These are phyloP conservation scores for Aspidoscelis tigris DNA, from an alignment of 2,113 vertebrate species.

Conservation along the genomic window DNA sequence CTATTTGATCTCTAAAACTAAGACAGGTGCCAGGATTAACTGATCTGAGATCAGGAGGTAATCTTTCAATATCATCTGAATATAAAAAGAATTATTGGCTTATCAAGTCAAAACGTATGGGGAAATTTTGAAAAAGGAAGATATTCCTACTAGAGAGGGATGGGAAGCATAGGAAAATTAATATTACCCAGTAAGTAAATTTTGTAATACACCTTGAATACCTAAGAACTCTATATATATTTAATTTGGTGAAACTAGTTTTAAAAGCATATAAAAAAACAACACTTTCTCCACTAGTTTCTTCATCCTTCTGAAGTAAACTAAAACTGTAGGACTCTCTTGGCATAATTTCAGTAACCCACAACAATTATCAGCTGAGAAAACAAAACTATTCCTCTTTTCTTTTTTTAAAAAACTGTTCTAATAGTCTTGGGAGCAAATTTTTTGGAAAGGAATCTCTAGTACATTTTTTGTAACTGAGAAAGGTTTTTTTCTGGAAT, in stretches of 20 bases:
- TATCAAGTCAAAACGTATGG: neutral
- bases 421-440: neutral
- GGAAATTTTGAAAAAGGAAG: no score
- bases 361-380: constrained; percentile 18
- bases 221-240: neutral
- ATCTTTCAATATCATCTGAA: neutral
- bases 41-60: neutral
- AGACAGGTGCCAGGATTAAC: neutral
- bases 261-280: neutral
- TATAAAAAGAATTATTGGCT: neutral
- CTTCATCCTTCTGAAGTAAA: neutral
- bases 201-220: neutral
- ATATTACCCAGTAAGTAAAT: no score
- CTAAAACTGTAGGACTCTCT: neutral
- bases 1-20: neutral
- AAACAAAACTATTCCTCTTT: constrained; percentile 46
- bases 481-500: neutral
- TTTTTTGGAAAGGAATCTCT: neutral
- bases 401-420: constrained; percentile 5
- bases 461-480: constrained; percentile 33
- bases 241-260: neutral
- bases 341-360: constrained; percentile 27
- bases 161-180: no score
- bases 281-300: neutral
- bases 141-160: no score